Conservation (phyloP, 2,797 vertebrate genomes). For the Hemibagrus guttatus region DNA sequence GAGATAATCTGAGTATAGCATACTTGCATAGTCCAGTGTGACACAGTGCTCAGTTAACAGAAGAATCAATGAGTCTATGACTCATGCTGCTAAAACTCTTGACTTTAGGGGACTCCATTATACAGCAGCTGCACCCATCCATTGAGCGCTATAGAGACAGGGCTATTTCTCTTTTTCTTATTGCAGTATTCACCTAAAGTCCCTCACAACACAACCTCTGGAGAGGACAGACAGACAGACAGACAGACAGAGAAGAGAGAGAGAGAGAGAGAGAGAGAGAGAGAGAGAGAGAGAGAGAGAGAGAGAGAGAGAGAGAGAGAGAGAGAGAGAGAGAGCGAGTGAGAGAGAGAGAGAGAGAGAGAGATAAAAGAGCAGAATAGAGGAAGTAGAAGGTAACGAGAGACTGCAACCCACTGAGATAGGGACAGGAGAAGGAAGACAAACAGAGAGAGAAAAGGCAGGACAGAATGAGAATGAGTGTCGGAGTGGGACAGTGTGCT, state of each 20-base stretch:
- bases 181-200: constrained; percentile 11
- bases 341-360: neutral
- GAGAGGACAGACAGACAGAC: neutral
- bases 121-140: constrained; percentile 1
- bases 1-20: neutral
- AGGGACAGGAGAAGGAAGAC: neutral
- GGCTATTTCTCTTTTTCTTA: constrained; percentile 2
- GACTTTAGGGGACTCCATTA: constrained; percentile 22
- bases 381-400: neutral
- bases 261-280: neutral
- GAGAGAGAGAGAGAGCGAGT: neutral
- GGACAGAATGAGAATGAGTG: constrained; percentile 27
- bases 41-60: neutral
- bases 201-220: constrained; percentile 1
- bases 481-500: constrained; percentile 13
- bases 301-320: neutral
- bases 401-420: constrained; percentile 3
- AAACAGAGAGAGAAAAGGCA: neutral
- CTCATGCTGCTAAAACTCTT: constrained; percentile 2
- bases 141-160: neutral
- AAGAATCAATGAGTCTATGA: neutral
- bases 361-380: constrained; percentile 7
- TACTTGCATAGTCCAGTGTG: neutral
- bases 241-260: neutral
- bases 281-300: neutral